These are phyloP conservation scores for Rissa tridactyla DNA, from an alignment of 2,113 vertebrate species.

Conservation along the genomic window DNA sequence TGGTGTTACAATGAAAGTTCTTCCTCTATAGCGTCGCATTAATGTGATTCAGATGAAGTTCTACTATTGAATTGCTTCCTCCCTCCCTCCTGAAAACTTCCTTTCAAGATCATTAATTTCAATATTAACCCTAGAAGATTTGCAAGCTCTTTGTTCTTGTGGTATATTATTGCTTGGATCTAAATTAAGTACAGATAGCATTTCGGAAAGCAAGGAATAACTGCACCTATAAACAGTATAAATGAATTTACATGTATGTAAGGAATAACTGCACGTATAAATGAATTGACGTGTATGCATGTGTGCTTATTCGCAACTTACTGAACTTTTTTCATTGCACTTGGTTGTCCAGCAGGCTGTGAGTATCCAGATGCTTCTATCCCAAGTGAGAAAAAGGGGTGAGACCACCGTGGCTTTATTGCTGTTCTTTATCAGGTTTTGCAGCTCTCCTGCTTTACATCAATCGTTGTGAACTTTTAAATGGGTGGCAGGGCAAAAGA, in stretches of 20 bases:
- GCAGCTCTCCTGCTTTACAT: neutral
- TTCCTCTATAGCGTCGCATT: neutral
- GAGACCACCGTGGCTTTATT: neutral
- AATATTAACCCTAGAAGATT: neutral
- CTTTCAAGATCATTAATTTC: neutral
- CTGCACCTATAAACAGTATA: neutral
- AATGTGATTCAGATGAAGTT: neutral
- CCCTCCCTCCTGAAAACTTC: neutral
- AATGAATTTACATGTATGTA: neutral
- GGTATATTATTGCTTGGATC: neutral
- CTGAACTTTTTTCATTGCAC: neutral
- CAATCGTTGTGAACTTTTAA: neutral
- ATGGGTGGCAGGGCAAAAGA: neutral
- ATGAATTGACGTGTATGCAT: neutral
- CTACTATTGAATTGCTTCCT: neutral
- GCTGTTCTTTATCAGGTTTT: neutral
- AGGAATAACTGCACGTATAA: neutral
- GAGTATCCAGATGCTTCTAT: neutral
- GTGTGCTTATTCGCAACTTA: neutral
- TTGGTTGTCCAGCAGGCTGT: neutral
- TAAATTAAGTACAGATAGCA: neutral
- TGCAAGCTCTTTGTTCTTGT: neutral
- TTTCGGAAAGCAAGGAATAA: neutral
- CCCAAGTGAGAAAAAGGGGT: neutral
- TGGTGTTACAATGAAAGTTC: neutral